These are phyloP conservation scores for Oncopodura yosiiana DNA, from an alignment of 1,140 invertebrate genomes.

Conservation along the genomic window DNA sequence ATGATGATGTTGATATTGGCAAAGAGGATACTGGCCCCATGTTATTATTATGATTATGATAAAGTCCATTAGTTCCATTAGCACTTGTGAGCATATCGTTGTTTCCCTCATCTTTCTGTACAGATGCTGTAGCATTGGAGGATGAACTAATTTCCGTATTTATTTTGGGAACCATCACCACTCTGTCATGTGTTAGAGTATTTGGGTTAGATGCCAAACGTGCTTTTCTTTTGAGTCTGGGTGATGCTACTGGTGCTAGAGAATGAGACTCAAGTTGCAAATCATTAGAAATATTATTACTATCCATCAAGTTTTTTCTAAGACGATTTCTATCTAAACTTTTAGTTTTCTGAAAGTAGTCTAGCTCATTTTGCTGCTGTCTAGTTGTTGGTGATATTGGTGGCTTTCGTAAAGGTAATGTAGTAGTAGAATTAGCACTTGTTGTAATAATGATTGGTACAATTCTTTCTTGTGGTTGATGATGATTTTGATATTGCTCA, in stretches of 20 bases:
- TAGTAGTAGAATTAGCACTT: slow-evolving; percentile 10
- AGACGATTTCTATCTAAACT: slow-evolving; percentile 17
- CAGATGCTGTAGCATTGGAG: no score
- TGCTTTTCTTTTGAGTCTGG: slow-evolving; percentile 18
- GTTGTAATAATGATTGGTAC: slow-evolving; percentile 15
- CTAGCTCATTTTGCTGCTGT: slow-evolving; percentile 11
- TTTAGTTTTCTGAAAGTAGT: slow-evolving; percentile 20
- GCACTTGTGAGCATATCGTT: no score
- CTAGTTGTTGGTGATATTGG: background rate
- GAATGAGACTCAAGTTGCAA: background rate
- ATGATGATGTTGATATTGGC: background rate
- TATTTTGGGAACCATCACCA: slow-evolving; percentile 18
- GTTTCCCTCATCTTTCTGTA: no score
- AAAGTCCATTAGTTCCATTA: no score
- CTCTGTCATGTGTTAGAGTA: background rate
- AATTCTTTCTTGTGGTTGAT: background rate
- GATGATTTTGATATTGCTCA: background rate
- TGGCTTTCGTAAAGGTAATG: slow-evolving; percentile 4
- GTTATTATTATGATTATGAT: background rate
- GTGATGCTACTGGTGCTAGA: slow-evolving; percentile 12
- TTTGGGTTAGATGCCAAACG: slow-evolving; percentile 11
- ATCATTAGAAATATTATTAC: background rate
- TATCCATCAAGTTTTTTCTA: background rate
- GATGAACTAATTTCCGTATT: slow-evolving; percentile 19
- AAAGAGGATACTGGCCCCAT: background rate